A percentile compares a stretch with the other conserved stretches of the same genome.
Evolutionary conservation across 2,888 invertebrate species (phyloP).

Genomic region (Rhimphoctona megacephalus): DNA sequence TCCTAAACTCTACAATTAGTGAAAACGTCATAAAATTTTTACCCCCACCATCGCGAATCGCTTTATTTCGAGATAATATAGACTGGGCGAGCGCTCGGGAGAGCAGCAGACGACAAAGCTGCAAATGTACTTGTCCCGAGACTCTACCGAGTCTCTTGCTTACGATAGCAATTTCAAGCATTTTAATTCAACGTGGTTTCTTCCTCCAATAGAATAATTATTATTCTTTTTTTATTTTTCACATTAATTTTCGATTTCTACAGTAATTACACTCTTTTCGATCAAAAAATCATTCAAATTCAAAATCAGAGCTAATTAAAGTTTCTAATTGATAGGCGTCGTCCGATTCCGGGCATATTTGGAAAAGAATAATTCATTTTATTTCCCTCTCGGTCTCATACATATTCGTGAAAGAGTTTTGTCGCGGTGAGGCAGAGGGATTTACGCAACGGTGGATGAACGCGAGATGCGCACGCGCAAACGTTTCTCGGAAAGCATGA

Average conservation of each 20-base stretch:
- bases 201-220: too few relatives aligned
- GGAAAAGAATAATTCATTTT: slow-evolving; percentile 1
- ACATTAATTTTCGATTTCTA: not conserved
- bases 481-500: slow-evolving; percentile 64
- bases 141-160: too few relatives aligned
- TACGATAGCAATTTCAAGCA: not conserved
- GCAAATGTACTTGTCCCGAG: too few relatives aligned
- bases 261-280: not conserved
- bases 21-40: too few relatives aligned
- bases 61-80: too few relatives aligned
- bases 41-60: too few relatives aligned
- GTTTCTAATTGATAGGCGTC: not conserved
- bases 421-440: not conserved
- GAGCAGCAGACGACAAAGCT: too few relatives aligned
- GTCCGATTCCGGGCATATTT: not conserved
- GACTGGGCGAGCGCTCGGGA: too few relatives aligned
- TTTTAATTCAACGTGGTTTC: too few relatives aligned
- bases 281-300: not conserved
- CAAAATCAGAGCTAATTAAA: not conserved
- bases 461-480: slow-evolving; percentile 57
- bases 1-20: too few relatives aligned
- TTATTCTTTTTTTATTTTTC: not conserved
- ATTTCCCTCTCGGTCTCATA: not conserved
- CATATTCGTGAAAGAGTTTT: slow-evolving; percentile 20
- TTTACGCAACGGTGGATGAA: slow-evolving; percentile 57